Conservation (phyloP, 2,888 invertebrate genomes). For the Sphinx pinastri region DNA sequence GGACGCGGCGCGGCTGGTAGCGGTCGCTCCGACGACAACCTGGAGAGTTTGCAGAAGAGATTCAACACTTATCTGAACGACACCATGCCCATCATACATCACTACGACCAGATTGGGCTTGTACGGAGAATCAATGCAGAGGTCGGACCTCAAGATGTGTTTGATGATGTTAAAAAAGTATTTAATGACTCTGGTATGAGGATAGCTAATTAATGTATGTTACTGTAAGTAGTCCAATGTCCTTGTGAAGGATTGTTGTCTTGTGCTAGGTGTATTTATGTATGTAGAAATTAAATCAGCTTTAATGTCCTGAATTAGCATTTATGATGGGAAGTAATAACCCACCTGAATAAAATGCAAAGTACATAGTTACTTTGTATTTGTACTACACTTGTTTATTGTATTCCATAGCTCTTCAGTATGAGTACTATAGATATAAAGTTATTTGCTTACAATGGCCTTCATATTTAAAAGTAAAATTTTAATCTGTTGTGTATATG, state of each 20-base stretch:
- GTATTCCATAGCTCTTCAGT: background rate
- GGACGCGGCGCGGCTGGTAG: slow-evolving; percentile 94
- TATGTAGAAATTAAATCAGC: slow-evolving; percentile 29
- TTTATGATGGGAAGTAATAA: slow-evolving; percentile 2
- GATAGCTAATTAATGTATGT: slow-evolving; percentile 54
- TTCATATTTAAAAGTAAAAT: background rate
- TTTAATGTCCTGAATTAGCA: slow-evolving; percentile 23
- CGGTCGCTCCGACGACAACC: slow-evolving; percentile 97
- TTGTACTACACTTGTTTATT: background rate
- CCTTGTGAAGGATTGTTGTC: slow-evolving; percentile 29
- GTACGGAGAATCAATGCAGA: slow-evolving; percentile 91
- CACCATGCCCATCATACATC: slow-evolving; percentile 95
- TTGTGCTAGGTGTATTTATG: slow-evolving; percentile 24
- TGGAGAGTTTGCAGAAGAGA: slow-evolving; percentile 93
- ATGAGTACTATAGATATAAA: background rate
- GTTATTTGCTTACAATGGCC: background rate
- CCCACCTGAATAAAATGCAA: slow-evolving; percentile 7
- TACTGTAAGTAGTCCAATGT: slow-evolving; percentile 49
- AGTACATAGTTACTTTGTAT: slow-evolving; percentile 3
- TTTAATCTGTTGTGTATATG: background rate
- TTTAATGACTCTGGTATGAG: slow-evolving; percentile 70
- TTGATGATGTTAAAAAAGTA: slow-evolving; percentile 80
- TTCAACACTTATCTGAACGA: slow-evolving; percentile 93
- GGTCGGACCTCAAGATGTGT: slow-evolving; percentile 86
- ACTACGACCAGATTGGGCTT: slow-evolving; percentile 88